These are phyloP conservation scores for Sphaeridia pumilis DNA, from an alignment of 2,888 invertebrate species.

Conservation along the genomic window DNA sequence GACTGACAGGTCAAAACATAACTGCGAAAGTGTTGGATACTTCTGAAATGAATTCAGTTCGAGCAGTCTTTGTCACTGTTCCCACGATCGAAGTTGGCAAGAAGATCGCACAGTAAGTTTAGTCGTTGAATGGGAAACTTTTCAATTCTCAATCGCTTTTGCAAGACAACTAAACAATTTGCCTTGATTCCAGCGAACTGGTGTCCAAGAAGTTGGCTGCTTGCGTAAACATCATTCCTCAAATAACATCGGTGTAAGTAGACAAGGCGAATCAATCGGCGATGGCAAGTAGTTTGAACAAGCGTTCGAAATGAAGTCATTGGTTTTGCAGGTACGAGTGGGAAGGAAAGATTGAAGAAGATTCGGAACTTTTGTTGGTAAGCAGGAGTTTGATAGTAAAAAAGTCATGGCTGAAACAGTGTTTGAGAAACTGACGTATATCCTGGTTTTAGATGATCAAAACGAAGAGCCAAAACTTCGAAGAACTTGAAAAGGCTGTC, in stretches of 20 bases:
- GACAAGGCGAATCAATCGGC: too few relatives aligned
- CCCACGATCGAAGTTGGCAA: constrained; percentile 68
- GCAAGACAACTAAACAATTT: too few relatives aligned
- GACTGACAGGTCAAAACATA: too few relatives aligned
- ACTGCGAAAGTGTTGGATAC: background rate
- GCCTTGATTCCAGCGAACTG: constrained; percentile 49
- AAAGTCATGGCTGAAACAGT: constrained; percentile 10
- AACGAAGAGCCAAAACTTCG: constrained; percentile 64
- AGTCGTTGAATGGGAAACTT: too few relatives aligned
- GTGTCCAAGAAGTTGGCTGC: constrained; percentile 76
- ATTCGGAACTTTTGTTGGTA: constrained; percentile 57
- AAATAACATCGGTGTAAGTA: constrained; percentile 67
- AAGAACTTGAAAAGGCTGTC: constrained; percentile 64
- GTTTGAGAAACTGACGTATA: too few relatives aligned
- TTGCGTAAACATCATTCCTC: constrained; percentile 88
- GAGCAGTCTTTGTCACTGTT: constrained; percentile 67
- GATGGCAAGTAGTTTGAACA: too few relatives aligned
- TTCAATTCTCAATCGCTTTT: too few relatives aligned
- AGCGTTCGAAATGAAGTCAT: too few relatives aligned
- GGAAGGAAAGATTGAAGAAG: constrained; percentile 81
- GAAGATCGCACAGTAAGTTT: constrained; percentile 55
- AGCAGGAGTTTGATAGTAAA: too few relatives aligned
- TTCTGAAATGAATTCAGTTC: constrained; percentile 25
- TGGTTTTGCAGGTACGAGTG: constrained; percentile 67
- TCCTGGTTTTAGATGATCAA: constrained; percentile 77